Evolutionary conservation across 2,797 vertebrate genomes (phyloP).

Genomic region (Synanceia verrucosa): DNA sequence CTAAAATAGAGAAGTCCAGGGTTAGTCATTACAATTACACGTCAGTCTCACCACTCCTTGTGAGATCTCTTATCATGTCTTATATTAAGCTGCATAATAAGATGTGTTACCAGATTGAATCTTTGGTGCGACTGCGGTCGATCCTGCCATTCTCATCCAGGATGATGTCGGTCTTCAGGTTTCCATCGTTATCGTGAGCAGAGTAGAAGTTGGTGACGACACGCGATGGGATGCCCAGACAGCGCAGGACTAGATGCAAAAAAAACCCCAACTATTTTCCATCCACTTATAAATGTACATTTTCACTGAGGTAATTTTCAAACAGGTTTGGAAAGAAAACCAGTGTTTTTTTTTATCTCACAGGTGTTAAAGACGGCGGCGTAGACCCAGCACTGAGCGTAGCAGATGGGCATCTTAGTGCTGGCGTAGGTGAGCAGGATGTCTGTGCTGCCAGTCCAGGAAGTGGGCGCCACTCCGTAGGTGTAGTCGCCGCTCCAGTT

Average conservation of each 20-base stretch:
- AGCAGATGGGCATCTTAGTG: conserved; percentile 84
- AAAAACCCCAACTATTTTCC: too few relatives aligned
- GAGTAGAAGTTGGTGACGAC: conserved; percentile 93
- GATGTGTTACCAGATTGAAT: conserved; percentile 89
- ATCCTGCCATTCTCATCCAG: conserved; percentile 88
- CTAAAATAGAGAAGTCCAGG: fast-evolving
- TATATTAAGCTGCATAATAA: too few relatives aligned
- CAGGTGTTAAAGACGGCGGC: conserved; percentile 96
- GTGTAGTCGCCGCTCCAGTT: conserved; percentile 91
- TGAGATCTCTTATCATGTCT: neutral
- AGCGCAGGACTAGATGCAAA: conserved; percentile 87
- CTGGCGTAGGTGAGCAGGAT: conserved; percentile 88
- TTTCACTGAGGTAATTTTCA: neutral
- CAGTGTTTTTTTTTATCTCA: conserved; percentile 71
- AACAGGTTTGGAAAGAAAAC: neutral
- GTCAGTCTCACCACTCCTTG: neutral
- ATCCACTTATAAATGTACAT: neutral
- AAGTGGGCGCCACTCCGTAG: conserved; percentile 91
- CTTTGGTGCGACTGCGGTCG: conserved; percentile 86
- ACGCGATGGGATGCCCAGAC: conserved; percentile 92
- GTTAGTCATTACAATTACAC: fast-evolving
- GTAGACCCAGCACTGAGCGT: conserved; percentile 97
- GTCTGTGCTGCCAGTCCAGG: conserved; percentile 96
- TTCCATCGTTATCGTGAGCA: conserved; percentile 95
- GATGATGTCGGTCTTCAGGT: conserved; percentile 91